Conservation (phyloP, 2,113 vertebrate species). For the Cryptotis parvus region DNA sequence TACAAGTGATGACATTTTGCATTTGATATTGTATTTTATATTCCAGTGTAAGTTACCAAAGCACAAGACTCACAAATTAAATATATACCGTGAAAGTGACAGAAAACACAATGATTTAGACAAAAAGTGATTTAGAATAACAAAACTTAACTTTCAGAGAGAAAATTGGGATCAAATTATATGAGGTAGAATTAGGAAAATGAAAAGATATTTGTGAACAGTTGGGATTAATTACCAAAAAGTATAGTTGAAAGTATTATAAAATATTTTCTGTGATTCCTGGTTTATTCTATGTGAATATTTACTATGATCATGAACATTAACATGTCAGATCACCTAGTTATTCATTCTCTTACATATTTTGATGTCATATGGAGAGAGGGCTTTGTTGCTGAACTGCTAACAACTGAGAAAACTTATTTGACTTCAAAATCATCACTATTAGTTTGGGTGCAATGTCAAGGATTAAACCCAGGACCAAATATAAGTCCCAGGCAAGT, state of each 20-base stretch:
- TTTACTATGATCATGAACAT: not conserved
- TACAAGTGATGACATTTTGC: slow-evolving; percentile 64
- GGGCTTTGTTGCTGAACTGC: not conserved
- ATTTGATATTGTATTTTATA: slow-evolving; percentile 46
- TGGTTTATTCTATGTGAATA: not conserved
- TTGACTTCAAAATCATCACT: too few relatives aligned
- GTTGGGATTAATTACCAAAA: not conserved
- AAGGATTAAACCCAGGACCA: not conserved
- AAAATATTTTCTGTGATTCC: not conserved
- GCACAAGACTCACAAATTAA: not conserved
- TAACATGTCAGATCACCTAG: not conserved
- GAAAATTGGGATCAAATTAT: not conserved
- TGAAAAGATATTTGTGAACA: not conserved
- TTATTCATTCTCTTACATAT: not conserved
- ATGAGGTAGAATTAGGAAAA: not conserved
- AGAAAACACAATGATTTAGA: not conserved
- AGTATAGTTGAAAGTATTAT: not conserved
- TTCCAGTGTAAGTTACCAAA: not conserved
- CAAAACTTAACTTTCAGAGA: not conserved
- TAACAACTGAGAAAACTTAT: too few relatives aligned
- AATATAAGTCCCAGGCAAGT: not conserved
- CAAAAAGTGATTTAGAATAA: not conserved
- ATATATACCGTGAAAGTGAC: not conserved
- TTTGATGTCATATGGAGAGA: not conserved
- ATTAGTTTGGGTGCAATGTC: too few relatives aligned